Evolutionary conservation across 2,888 invertebrate species (phyloP).

Genomic region (Eupsilia transversa): DNA sequence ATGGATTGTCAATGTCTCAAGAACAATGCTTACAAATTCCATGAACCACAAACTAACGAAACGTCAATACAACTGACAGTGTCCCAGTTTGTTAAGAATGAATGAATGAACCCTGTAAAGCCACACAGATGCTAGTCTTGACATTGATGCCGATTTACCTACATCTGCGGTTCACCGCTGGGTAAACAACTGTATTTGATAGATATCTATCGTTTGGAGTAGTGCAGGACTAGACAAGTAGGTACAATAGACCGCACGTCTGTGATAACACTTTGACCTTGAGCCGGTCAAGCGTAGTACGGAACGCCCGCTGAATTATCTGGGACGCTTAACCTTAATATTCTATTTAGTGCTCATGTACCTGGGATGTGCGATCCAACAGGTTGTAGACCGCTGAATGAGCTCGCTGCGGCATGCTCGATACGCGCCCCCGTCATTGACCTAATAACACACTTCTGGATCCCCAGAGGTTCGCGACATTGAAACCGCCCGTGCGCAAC

Average conservation of each 20-base stretch:
- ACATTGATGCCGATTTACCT: constrained; percentile 11
- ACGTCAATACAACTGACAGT: background rate
- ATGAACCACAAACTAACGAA: background rate
- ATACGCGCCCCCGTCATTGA: constrained; percentile 31
- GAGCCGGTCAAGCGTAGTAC: background rate
- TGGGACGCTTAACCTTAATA: background rate
- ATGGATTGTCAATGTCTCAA: background rate
- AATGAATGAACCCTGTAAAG: constrained; percentile 1
- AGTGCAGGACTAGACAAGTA: background rate
- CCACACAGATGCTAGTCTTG: background rate
- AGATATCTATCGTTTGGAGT: background rate
- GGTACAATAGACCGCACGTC: background rate
- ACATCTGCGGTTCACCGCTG: background rate
- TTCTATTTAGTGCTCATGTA: background rate
- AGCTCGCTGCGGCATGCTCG: background rate
- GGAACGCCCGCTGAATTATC: background rate
- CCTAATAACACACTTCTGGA: constrained; percentile 36
- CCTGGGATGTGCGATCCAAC: constrained; percentile 20
- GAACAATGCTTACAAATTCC: background rate
- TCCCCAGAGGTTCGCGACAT: constrained; percentile 7
- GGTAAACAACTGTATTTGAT: background rate
- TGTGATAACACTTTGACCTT: background rate
- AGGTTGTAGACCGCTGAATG: constrained; percentile 36
- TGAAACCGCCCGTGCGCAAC: constrained; percentile 2
- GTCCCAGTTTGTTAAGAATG: background rate